Base-by-base conservation (phyloP, 2,113 vertebrate genomes). In the Plectropomus leopardus region DNA sequence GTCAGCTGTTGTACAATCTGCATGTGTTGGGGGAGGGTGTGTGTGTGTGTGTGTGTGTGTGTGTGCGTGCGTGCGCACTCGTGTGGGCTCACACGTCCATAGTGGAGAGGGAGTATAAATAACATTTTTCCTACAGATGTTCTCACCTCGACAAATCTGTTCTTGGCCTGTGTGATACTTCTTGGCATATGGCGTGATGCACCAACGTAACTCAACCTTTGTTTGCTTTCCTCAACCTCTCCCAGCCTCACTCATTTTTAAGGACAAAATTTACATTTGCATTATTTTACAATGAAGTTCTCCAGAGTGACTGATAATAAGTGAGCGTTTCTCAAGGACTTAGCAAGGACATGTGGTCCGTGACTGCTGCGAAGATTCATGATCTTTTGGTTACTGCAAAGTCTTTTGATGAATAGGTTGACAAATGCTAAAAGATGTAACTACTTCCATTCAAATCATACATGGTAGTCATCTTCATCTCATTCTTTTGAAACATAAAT, bases 51-150 rank as follows among this genome's bases (percentile, higher is more conserved):
- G 60, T 64, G 50, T 71, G 21, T 47, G 73, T 78, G 78, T 78
- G 76, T 82, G 82, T 81, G 88, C 69, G 74, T 76, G 71, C 74
- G 60, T 64, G 50, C 68, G 21, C 42, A 71, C 69, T 83, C 69
- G 23, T 87, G 77, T 78, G 78, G 86, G 80, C 74, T 86, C 83
- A 82, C 75, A 86, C 86, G 81, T 88, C 86, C 81, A 84, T 83
- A 82, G 83, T 75, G 9, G 78, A 89, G 81, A 51, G 0, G 45
- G 65, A 86, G 78, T 92, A 93, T 92, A 94, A 94, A 93, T 94
- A 92, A 89, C 54, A 91, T 87, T 92, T 91, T 92, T 92, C 92
- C 92, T 92, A 92, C 93, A 91, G 88, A 94, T 93, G 93, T 92
- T 91, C 89, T 93, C 83, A 86, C 90, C 90, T 93, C 92, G 83